These are phyloP conservation scores for Pangasius sanitwongsei DNA, from an alignment of 2,797 vertebrate species.

Conservation along the genomic window DNA sequence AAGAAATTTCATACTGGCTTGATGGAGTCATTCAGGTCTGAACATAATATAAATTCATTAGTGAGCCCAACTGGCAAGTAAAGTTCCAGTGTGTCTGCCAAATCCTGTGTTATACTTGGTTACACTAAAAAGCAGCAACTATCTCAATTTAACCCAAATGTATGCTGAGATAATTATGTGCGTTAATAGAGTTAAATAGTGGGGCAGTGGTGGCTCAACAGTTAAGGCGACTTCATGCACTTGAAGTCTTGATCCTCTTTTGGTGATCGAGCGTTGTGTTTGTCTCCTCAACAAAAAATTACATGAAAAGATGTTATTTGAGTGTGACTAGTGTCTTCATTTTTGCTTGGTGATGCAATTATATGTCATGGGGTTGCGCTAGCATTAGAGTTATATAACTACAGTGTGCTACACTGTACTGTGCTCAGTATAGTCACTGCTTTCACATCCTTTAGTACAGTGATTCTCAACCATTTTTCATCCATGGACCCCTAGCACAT, in stretches of 20 bases:
- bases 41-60: not conserved
- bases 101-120: not conserved
- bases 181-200: not conserved
- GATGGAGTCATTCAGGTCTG: not conserved
- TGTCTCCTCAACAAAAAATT: not conserved
- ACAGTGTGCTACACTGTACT: not conserved
- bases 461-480: not conserved
- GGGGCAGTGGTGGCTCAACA: too few relatives aligned
- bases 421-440: not conserved
- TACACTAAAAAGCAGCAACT: not conserved
- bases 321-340: not conserved
- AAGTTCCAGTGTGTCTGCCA: not conserved
- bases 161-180: not conserved
- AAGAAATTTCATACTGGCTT: not conserved
- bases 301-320: not conserved
- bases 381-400: not conserved
- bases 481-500: not conserved
- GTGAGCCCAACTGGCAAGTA: not conserved
- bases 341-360: not conserved
- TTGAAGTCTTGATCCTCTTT: not conserved
- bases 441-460: not conserved
- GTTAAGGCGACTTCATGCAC: not conserved
- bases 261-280: not conserved
- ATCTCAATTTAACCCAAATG: not conserved
- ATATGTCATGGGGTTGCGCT: not conserved